These are phyloP conservation scores for Orthosia cruda DNA, from an alignment of 2,888 invertebrate species.

Conservation along the genomic window DNA sequence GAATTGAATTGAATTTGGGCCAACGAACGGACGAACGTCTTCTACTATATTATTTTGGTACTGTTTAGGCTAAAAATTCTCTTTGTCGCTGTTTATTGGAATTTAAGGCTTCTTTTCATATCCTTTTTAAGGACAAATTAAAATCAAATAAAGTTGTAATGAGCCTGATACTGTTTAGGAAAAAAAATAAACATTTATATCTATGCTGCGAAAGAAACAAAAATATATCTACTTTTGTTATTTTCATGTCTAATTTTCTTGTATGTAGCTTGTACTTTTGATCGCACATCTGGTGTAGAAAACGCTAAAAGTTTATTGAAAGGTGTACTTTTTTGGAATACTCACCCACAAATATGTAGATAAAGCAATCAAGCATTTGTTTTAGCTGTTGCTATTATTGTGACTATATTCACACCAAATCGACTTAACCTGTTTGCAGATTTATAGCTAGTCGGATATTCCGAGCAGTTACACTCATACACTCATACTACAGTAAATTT, in stretches of 20 bases:
- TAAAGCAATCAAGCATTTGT: constrained; percentile 28
- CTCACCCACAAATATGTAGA: neutral
- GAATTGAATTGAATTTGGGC: constrained; percentile 48
- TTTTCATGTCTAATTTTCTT: no score
- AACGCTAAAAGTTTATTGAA: neutral
- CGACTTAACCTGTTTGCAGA: constrained; percentile 36
- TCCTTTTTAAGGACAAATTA: no score
- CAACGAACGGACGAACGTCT: constrained; percentile 25
- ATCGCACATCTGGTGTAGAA: neutral
- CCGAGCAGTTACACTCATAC: constrained; percentile 36
- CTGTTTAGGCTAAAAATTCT: constrained; percentile 10
- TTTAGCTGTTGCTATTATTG: constrained; percentile 14
- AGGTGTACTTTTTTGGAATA: neutral
- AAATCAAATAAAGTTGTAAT: no score
- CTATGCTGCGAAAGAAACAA: neutral
- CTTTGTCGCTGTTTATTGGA: constrained; percentile 10
- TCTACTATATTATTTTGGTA: constrained; percentile 21
- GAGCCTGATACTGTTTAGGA: neutral
- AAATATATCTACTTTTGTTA: neutral
- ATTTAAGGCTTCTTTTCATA: neutral
- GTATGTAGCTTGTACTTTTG: no score
- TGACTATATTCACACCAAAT: constrained; percentile 23
- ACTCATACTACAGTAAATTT: constrained; percentile 21
- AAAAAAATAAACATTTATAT: no score
- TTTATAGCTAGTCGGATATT: constrained; percentile 29